Percentiles rank a stretch among this genome's conserved stretches.
These are phyloP conservation scores for Coremacera marginata DNA, from an alignment of 2,888 invertebrate genomes.

Conservation along the genomic window DNA sequence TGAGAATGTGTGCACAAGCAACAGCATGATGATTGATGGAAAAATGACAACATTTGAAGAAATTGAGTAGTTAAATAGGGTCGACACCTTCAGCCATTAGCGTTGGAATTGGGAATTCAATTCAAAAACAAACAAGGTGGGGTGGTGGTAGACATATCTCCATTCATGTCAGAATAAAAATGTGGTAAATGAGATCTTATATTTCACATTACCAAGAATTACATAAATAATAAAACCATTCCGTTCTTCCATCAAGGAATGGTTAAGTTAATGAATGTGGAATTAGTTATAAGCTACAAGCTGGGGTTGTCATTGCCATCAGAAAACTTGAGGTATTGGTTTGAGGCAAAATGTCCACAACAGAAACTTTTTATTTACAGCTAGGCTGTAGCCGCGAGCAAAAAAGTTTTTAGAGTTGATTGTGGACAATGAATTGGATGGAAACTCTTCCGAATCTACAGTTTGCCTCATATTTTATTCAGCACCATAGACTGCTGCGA, in stretches of 20 bases:
- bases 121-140: too few relatives aligned
- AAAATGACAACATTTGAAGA: background rate
- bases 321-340: too few relatives aligned
- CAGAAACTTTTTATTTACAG: too few relatives aligned
- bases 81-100: conserved; percentile 11
- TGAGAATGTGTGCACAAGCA: background rate
- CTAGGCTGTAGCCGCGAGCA: too few relatives aligned
- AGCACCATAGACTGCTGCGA: conserved; percentile 4
- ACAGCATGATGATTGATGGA: background rate
- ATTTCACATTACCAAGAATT: too few relatives aligned
- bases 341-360: too few relatives aligned
- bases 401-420: too few relatives aligned
- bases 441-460: background rate
- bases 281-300: too few relatives aligned
- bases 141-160: background rate
- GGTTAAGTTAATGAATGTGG: too few relatives aligned
- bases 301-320: too few relatives aligned
- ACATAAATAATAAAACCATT: background rate
- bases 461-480: conserved; percentile 21
- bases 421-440: background rate
- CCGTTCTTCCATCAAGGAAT: too few relatives aligned
- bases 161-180: background rate
- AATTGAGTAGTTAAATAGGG: conserved; percentile 18
- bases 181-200: background rate
- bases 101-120: background rate